Evolutionary conservation across 2,888 invertebrate genomes (phyloP), one percentile per base, ranked within the genome.

Genomic region (Andricus quercusramuli): DNA sequence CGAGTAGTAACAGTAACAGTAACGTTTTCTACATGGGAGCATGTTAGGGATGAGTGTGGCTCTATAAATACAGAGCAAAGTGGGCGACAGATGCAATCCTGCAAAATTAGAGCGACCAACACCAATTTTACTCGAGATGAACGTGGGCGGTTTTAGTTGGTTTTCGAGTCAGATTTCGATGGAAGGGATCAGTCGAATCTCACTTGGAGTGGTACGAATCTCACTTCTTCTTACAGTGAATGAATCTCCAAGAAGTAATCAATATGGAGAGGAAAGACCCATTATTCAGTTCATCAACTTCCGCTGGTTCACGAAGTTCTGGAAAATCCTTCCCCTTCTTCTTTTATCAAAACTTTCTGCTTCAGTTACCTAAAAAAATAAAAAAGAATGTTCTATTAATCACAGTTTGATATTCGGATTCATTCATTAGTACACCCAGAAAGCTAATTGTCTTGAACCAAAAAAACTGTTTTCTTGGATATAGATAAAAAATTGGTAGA

Each of bases 21-120:
- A 37, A 29, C 29, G 47, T 56, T n/a, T 47, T 74, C 32, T 51
- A 74, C 51, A 47, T 74, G 47, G 15, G 13, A 74, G 37, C 80
- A 81, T 37, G 80, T 79, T 80, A 82, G 88, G 87, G 87, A 89
- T 87, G 88, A 88, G 87, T 87, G 87, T 86, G 86, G 85, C 85
- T 86, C 90, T 91, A 91, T 90, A 90, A 91, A 91, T 91, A 91
- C 88, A 81, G 83, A 83, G 83, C 85, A 81, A 90, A 89, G 91
- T 90, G 90, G 90, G 90, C 91, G 89, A 85, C 77, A 84, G 88
- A 86, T 87, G 89, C 88, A 86, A 87, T 86, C 84, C 87, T 59
- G 86, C 82, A 85, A 85, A 88, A 88, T 86, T 89, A 88, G 89
- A 89, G 84, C 89, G 86, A 81, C 78, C 82, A 78, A 78, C 79